Conservation (phyloP, 2,797 vertebrate species). For the Pseudochromis fuscus region DNA sequence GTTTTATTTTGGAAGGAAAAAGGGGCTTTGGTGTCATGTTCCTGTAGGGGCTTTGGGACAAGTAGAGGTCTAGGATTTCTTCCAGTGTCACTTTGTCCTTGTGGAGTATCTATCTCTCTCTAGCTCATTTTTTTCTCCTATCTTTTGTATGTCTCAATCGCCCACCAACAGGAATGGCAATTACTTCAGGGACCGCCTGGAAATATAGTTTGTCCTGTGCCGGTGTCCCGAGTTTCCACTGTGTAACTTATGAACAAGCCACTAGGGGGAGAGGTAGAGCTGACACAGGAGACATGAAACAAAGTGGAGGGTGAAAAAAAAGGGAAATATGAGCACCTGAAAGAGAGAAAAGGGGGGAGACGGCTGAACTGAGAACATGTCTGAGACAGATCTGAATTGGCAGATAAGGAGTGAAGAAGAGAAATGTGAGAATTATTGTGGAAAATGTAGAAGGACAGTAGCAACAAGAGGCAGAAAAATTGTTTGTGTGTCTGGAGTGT, state of each 20-base stretch:
- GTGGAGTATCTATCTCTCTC: constrained; percentile 63
- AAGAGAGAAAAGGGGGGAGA: constrained; percentile 16
- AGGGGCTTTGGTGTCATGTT: constrained; percentile 76
- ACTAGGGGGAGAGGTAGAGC: constrained; percentile 77
- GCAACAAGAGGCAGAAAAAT: constrained; percentile 21
- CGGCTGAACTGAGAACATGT: constrained; percentile 39
- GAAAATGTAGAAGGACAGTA: constrained; percentile 1
- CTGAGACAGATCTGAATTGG: constrained; percentile 37
- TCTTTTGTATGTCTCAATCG: constrained; percentile 48
- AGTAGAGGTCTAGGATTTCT: constrained; percentile 72
- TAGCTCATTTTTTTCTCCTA: constrained; percentile 21
- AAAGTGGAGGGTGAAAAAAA: constrained; percentile 14
- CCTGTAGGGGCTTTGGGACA: constrained; percentile 67
- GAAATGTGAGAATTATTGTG: constrained; percentile 21
- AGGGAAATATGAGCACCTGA: constrained; percentile 37
- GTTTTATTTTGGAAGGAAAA: constrained; percentile 74
- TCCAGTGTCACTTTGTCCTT: constrained; percentile 80
- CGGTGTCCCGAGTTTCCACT: background rate
- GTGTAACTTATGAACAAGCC: constrained; percentile 43
- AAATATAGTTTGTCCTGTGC: constrained; percentile 33
- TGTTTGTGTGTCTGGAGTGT: constrained; percentile 26
- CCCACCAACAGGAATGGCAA: constrained; percentile 36
- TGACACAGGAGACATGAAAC: constrained; percentile 34
- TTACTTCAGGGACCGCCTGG: constrained; percentile 41
- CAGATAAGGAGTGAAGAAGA: constrained; percentile 14